Percentiles rank a stretch among this genome's conserved stretches.
These are phyloP conservation scores for Lumbricus terrestris DNA, from an alignment of 2,888 invertebrate genomes.

Conservation along the genomic window DNA sequence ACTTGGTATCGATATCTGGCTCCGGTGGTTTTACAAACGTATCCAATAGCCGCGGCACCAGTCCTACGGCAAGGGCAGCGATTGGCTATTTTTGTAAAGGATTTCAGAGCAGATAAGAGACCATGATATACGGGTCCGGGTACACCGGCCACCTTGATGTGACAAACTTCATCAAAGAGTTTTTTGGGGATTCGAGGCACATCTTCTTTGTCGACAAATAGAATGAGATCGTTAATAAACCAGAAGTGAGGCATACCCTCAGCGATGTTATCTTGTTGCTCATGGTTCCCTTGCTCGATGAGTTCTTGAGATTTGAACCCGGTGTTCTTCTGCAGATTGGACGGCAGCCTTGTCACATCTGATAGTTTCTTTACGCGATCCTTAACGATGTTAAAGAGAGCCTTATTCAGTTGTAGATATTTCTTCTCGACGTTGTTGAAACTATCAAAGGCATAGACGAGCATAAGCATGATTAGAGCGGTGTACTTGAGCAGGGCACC, in stretches of 20 bases:
- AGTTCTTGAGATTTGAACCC: conserved; percentile 41
- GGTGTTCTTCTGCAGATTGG: conserved; percentile 47
- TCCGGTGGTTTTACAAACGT: conserved; percentile 51
- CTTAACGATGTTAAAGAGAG: conserved; percentile 35
- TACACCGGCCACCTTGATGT: too few species aligned
- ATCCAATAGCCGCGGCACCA: conserved; percentile 38
- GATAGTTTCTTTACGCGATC: background rate
- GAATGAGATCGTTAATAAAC: conserved; percentile 52
- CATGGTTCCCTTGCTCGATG: conserved; percentile 41
- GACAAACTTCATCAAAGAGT: too few species aligned
- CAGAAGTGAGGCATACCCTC: too few species aligned
- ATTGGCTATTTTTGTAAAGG: too few species aligned
- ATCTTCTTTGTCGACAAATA: conserved; percentile 55
- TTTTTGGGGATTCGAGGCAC: too few species aligned
- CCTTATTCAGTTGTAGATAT: conserved; percentile 53
- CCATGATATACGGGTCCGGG: too few species aligned
- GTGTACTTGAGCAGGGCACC: conserved; percentile 52
- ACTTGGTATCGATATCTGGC: conserved; percentile 51
- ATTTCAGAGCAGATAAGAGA: too few species aligned
- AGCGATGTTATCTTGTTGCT: conserved; percentile 37
- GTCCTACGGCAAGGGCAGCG: conserved; percentile 52
- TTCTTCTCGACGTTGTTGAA: conserved; percentile 53
- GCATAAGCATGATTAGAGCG: conserved; percentile 52
- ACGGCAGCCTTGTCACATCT: conserved; percentile 33
- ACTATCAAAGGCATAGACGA: conserved; percentile 56